Evolutionary conservation across 1,140 invertebrate species (phyloP).

Genomic region (Drosophila sechellia): DNA sequence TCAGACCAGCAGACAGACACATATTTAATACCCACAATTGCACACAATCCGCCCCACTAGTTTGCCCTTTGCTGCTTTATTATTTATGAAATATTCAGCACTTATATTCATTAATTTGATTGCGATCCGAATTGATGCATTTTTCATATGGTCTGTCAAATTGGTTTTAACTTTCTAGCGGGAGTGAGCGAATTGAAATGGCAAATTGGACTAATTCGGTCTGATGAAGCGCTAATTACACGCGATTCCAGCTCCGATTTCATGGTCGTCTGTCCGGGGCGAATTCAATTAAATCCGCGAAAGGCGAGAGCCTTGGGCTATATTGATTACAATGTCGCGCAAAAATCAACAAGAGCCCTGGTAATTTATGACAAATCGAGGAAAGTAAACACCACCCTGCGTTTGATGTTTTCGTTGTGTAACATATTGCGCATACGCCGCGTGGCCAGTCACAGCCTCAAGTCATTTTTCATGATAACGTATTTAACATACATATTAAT

Average conservation of each 20-base stretch:
- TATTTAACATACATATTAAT: slow-evolving; percentile 75
- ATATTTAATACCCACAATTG: slow-evolving; percentile 48
- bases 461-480: slow-evolving; percentile 72
- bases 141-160: slow-evolving; percentile 26
- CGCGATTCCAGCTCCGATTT: neutral
- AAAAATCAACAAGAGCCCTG: slow-evolving; percentile 64
- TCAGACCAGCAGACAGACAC: slow-evolving; percentile 10
- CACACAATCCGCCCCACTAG: slow-evolving; percentile 21
- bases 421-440: slow-evolving; percentile 65
- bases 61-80: slow-evolving; percentile 6
- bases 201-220: slow-evolving; percentile 39
- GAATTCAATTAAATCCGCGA: slow-evolving; percentile 28
- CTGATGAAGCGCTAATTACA: slow-evolving; percentile 33
- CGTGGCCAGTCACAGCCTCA: slow-evolving; percentile 25
- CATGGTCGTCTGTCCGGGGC: neutral
- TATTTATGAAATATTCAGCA: slow-evolving; percentile 45
- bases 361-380: slow-evolving; percentile 62
- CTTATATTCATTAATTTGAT: slow-evolving; percentile 54
- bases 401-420: slow-evolving; percentile 54
- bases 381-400: slow-evolving; percentile 25
- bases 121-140: slow-evolving; percentile 41
- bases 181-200: slow-evolving; percentile 28
- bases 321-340: slow-evolving; percentile 9
- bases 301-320: neutral
- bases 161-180: slow-evolving; percentile 26